Evolutionary conservation across 2,797 vertebrate species (phyloP).

Genomic region (Cynodonichthys magdalenae): DNA sequence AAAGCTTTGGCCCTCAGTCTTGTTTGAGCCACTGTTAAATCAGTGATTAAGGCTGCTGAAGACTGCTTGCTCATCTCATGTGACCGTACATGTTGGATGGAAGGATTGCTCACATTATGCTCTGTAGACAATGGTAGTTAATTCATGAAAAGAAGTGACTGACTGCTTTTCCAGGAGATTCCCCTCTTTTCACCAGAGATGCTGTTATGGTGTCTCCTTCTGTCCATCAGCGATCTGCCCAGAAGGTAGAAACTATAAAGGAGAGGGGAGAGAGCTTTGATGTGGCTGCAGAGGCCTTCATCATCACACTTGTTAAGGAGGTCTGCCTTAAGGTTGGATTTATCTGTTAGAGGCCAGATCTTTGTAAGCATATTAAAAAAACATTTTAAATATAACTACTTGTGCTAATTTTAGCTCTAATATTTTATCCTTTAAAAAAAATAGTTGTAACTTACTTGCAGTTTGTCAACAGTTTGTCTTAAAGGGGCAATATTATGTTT

Average conservation of each 20-base stretch:
- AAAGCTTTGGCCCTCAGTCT: slow-evolving; percentile 48
- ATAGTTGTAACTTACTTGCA: too few relatives aligned
- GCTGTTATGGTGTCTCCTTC: slow-evolving; percentile 66
- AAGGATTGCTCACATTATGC: slow-evolving; percentile 50
- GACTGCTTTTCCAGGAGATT: slow-evolving; percentile 56
- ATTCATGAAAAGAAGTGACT: slow-evolving; percentile 48
- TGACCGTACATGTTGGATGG: slow-evolving; percentile 68
- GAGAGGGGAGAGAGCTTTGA: slow-evolving; percentile 18
- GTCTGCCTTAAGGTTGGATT: slow-evolving; percentile 61
- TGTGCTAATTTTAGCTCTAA: too few relatives aligned
- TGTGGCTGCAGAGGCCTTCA: slow-evolving; percentile 64
- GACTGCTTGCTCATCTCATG: slow-evolving; percentile 66
- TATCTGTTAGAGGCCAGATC: slow-evolving; percentile 67
- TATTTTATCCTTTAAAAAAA: too few relatives aligned
- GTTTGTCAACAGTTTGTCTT: too few relatives aligned
- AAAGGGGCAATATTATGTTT: too few relatives aligned
- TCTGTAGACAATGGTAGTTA: slow-evolving; percentile 51
- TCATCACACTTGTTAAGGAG: slow-evolving; percentile 63
- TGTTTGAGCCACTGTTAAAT: slow-evolving; percentile 73
- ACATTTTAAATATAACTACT: too few relatives aligned
- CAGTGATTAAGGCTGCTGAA: slow-evolving; percentile 70
- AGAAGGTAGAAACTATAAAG: slow-evolving; percentile 48
- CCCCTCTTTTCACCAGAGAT: slow-evolving; percentile 51
- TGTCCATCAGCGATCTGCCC: slow-evolving; percentile 64
- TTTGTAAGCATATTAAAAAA: too few relatives aligned